A percentile compares a stretch with the other conserved stretches of the same genome.
These are phyloP conservation scores for Brachionus angularis DNA, from an alignment of 1,140 invertebrate species.

Conservation along the genomic window DNA sequence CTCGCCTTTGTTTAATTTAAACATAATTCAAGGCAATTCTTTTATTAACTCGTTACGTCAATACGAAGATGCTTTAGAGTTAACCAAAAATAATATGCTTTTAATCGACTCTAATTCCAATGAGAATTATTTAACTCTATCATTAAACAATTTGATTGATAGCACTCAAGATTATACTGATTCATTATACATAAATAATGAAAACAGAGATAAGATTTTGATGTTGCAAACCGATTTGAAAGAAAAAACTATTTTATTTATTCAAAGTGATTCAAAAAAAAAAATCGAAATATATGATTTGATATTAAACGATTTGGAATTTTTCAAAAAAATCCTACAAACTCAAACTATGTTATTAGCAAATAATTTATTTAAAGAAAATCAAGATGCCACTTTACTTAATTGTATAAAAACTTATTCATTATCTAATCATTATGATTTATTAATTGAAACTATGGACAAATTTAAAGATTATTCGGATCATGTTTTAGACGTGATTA, in stretches of 20 bases:
- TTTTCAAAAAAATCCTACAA: conserved; percentile 18
- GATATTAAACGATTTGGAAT: conserved; percentile 15
- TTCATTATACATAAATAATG: conserved; percentile 93
- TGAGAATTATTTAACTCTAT: conserved; percentile 68
- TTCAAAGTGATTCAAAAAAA: no score
- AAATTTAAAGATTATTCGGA: conserved; percentile 11
- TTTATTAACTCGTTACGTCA: conserved; percentile 74
- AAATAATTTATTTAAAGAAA: conserved; percentile 19
- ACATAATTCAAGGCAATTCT: no score
- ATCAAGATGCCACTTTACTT: conserved; percentile 28
- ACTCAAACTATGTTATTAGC: conserved; percentile 11
- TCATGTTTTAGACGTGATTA: conserved; percentile 54
- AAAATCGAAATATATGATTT: no score
- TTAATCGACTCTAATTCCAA: conserved; percentile 60
- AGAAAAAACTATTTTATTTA: conserved; percentile 46
- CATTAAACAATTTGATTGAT: conserved; percentile 84
- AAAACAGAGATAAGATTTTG: conserved; percentile 89
- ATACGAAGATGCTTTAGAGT: conserved; percentile 63
- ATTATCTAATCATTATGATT: conserved; percentile 12
- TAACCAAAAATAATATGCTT: conserved; percentile 35
- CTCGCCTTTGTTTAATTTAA: neutral
- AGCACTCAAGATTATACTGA: conserved; percentile 97
- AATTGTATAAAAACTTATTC: conserved; percentile 29
- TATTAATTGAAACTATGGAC: conserved; percentile 2
- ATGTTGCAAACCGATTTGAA: conserved; percentile 69